A percentile compares a stretch with the other conserved stretches of the same genome.
These are phyloP conservation scores for Danio kyathit DNA, from an alignment of 2,797 vertebrate species.

Conservation along the genomic window DNA sequence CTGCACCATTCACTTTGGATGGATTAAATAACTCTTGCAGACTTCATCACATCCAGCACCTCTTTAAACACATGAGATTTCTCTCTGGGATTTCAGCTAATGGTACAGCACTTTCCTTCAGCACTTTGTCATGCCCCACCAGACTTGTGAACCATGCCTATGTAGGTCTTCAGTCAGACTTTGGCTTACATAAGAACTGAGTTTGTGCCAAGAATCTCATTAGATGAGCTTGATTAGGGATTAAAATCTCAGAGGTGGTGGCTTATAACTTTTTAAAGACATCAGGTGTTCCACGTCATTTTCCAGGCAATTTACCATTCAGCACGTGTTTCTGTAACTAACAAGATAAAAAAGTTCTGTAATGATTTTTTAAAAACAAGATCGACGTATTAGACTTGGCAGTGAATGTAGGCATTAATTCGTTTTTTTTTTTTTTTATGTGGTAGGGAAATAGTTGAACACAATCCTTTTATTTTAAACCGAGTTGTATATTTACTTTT, in stretches of 20 bases:
- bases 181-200: slow-evolving; percentile 13
- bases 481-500: no score
- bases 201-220: slow-evolving; percentile 14
- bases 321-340: not conserved
- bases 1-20: slow-evolving; percentile 1
- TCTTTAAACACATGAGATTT: slow-evolving; percentile 10
- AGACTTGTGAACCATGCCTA: not conserved
- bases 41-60: not conserved
- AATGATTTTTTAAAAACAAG: no score
- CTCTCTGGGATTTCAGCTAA: slow-evolving; percentile 4
- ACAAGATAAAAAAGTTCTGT: not conserved
- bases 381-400: no score
- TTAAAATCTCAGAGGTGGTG: slow-evolving; percentile 6
- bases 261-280: slow-evolving; percentile 5
- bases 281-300: not conserved
- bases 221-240: slow-evolving; percentile 11
- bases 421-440: no score
- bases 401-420: no score
- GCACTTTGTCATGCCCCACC: slow-evolving; percentile 26
- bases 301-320: not conserved
- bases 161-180: not conserved
- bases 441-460: no score
- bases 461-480: no score
- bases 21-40: slow-evolving; percentile 10
- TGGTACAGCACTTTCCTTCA: not conserved